phyloP scores from a whole-genome alignment of 1,140 invertebrate species.

The Drosophila nikananu region DNA sequence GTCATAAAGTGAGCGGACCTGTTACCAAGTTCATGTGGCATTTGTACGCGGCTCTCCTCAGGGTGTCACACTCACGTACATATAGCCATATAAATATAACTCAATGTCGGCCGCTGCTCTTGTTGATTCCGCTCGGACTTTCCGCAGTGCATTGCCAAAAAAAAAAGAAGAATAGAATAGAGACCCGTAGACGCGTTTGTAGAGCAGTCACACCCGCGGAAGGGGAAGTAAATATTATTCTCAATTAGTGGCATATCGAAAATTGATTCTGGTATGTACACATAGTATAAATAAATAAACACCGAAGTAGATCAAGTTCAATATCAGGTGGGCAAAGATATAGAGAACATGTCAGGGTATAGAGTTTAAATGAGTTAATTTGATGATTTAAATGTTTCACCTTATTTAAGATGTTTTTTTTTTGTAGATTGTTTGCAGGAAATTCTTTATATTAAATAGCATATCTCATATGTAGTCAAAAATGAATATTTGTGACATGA shows the following conservation, averaged over 20 bases:
- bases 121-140: slow-evolving; percentile 58
- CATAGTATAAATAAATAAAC: slow-evolving; percentile 1
- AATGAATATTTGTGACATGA: too few species aligned
- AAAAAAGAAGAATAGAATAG: slow-evolving; percentile 22
- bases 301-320: slow-evolving; percentile 28
- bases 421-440: background rate
- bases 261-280: slow-evolving; percentile 38
- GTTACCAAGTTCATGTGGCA: slow-evolving; percentile 45
- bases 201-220: slow-evolving; percentile 39
- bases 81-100: slow-evolving; percentile 73
- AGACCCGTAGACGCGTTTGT: slow-evolving; percentile 33
- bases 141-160: slow-evolving; percentile 74
- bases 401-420: background rate
- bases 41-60: slow-evolving; percentile 17
- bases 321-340: slow-evolving; percentile 47
- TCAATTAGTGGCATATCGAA: slow-evolving; percentile 44
- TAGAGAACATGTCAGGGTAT: background rate
- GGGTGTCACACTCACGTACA: slow-evolving; percentile 35
- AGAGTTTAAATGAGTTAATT: background rate
- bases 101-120: slow-evolving; percentile 70
- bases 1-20: slow-evolving; percentile 39
- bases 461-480: background rate
- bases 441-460: background rate
- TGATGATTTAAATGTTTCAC: background rate
- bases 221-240: slow-evolving; percentile 39